Evolutionary conservation across 2,797 vertebrate genomes (phyloP).

Genomic region (Xiphophorus birchmanni): DNA sequence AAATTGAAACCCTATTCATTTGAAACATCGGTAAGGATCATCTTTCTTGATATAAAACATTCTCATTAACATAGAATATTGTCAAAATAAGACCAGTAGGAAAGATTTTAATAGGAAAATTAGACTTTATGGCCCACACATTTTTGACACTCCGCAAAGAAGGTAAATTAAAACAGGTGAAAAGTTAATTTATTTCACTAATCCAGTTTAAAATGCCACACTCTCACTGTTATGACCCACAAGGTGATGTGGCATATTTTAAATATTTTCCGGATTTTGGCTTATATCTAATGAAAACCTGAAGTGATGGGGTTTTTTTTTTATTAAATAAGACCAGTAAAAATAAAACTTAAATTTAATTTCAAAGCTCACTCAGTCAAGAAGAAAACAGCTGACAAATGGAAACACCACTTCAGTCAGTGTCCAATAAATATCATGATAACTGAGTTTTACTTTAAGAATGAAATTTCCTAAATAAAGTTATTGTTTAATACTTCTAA

Average conservation of each 20-base stretch:
- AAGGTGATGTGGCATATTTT: background rate
- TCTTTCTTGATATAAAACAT: constrained; percentile 35
- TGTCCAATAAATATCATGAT: background rate
- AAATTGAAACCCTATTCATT: constrained; percentile 27
- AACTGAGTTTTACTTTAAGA: background rate
- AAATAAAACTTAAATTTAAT: no score
- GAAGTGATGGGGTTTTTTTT: no score
- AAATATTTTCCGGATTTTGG: no score
- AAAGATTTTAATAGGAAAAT: background rate
- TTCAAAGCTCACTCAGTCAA: no score
- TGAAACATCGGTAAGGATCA: constrained; percentile 24
- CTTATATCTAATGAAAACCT: no score
- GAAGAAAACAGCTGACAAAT: background rate
- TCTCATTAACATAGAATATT: background rate
- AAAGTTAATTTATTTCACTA: background rate
- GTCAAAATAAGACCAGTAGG: background rate
- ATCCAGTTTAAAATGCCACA: background rate
- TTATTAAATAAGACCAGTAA: no score
- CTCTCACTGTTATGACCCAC: background rate
- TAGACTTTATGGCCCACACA: background rate
- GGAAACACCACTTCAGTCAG: background rate
- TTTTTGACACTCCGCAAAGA: background rate
- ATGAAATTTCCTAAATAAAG: background rate
- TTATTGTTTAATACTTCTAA: background rate
- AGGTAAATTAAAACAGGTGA: background rate